Evolutionary conservation across 2,888 invertebrate genomes (phyloP).

Genomic region (Tinea trinotella): DNA sequence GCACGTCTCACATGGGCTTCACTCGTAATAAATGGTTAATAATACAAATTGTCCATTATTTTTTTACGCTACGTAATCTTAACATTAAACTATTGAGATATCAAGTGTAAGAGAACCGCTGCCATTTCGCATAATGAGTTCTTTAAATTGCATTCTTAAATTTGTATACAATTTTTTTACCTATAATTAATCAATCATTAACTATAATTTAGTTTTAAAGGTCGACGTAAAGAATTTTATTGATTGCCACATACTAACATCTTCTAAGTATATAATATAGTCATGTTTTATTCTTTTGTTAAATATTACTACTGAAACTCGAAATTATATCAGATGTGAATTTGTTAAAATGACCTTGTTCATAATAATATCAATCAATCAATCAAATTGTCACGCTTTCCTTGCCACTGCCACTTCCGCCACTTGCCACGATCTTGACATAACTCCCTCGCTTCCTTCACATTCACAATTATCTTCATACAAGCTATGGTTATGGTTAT

Average conservation of each 20-base stretch:
- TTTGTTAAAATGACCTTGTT: too few relatives aligned
- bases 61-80: constrained; percentile 13
- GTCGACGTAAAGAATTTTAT: background rate
- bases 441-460: too few relatives aligned
- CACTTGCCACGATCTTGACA: too few relatives aligned
- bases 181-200: constrained; percentile 14
- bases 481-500: too few relatives aligned
- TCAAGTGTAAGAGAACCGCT: constrained; percentile 13
- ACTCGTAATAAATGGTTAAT: constrained; percentile 16
- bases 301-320: too few relatives aligned
- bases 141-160: background rate
- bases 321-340: too few relatives aligned
- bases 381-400: too few relatives aligned
- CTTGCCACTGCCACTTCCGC: too few relatives aligned
- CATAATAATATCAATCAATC: too few relatives aligned
- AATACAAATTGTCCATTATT: constrained; percentile 18
- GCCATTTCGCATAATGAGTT: constrained; percentile 7
- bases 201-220: background rate
- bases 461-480: too few relatives aligned
- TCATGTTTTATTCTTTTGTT: too few relatives aligned
- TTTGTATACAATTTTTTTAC: background rate
- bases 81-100: constrained; percentile 16
- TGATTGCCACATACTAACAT: background rate
- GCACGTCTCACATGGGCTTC: constrained; percentile 14
- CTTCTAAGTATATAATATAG: too few relatives aligned